A percentile compares a stretch with the other conserved stretches of the same genome.
phyloP scores from a whole-genome alignment of 1,140 invertebrate genomes.

The Eriosoma lanigerum region DNA sequence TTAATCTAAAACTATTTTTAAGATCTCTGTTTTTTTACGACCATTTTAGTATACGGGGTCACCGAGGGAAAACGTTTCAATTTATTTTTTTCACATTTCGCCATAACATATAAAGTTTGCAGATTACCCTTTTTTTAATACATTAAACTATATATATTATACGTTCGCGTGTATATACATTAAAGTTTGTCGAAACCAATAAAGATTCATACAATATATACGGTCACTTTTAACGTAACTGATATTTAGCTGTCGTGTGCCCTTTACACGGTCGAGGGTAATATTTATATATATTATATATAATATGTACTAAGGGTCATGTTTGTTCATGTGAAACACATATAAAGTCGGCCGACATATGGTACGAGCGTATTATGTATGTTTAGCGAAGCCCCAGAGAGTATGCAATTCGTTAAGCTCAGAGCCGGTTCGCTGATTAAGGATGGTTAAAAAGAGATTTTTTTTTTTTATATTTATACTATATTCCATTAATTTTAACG shows the following conservation, averaged over 20 bases:
- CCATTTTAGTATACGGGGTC: too few species aligned
- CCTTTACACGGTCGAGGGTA: not conserved
- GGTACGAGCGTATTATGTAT: not conserved
- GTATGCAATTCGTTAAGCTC: slow-evolving; percentile 39
- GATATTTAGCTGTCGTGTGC: slow-evolving; percentile 37
- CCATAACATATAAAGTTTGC: too few species aligned
- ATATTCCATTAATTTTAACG: slow-evolving; percentile 8
- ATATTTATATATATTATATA: not conserved
- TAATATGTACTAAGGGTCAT: slow-evolving; percentile 23
- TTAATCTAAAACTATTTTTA: too few species aligned
- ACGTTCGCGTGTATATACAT: not conserved
- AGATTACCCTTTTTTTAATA: too few species aligned
- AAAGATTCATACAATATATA: not conserved
- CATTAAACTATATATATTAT: not conserved
- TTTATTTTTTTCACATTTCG: too few species aligned
- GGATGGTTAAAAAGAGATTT: slow-evolving; percentile 32
- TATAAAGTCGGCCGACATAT: slow-evolving; percentile 42
- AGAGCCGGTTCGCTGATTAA: slow-evolving; percentile 30
- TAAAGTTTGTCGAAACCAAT: slow-evolving; percentile 19
- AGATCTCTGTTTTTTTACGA: too few species aligned
- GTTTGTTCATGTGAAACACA: slow-evolving; percentile 50
- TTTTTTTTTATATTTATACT: not conserved
- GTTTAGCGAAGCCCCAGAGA: slow-evolving; percentile 20
- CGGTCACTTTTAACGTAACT: slow-evolving; percentile 16
- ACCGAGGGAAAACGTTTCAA: too few species aligned